Evolutionary conservation across 2,113 vertebrate species (phyloP).

Genomic region (Terrapene triunguis): DNA sequence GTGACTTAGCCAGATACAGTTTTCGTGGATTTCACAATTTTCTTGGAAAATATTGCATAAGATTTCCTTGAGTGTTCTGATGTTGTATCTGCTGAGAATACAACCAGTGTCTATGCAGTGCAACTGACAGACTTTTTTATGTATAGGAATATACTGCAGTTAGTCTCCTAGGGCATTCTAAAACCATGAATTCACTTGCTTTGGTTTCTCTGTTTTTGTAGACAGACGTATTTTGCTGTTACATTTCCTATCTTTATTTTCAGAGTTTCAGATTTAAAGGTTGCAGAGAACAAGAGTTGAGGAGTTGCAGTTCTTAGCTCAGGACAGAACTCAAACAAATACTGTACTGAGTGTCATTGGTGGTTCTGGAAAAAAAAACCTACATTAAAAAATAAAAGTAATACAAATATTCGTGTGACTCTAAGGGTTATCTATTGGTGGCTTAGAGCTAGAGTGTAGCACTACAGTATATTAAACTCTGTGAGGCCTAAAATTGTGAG

Average conservation of each 20-base stretch:
- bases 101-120: constrained; percentile 73
- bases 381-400: fast-evolving
- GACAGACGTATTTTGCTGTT: not conserved
- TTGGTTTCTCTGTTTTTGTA: not conserved
- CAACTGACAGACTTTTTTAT: constrained; percentile 50
- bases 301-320: not conserved
- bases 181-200: constrained; percentile 14
- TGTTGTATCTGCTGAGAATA: constrained; percentile 56
- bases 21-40: not conserved
- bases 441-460: not conserved
- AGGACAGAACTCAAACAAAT: fast-evolving
- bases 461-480: not conserved
- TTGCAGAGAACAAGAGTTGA: not conserved
- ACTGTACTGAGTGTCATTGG: fast-evolving
- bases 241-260: not conserved
- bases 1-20: not conserved
- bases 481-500: not conserved
- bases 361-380: fast-evolving
- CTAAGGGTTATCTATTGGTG: fast-evolving
- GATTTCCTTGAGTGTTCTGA: constrained; percentile 30
- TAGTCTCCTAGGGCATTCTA: constrained; percentile 1
- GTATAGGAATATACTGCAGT: not conserved
- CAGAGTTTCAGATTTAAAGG: not conserved
- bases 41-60: not conserved
- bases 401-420: not conserved